These are phyloP conservation scores for Sardinella longiceps DNA, from an alignment of 2,797 vertebrate genomes.

Conservation along the genomic window DNA sequence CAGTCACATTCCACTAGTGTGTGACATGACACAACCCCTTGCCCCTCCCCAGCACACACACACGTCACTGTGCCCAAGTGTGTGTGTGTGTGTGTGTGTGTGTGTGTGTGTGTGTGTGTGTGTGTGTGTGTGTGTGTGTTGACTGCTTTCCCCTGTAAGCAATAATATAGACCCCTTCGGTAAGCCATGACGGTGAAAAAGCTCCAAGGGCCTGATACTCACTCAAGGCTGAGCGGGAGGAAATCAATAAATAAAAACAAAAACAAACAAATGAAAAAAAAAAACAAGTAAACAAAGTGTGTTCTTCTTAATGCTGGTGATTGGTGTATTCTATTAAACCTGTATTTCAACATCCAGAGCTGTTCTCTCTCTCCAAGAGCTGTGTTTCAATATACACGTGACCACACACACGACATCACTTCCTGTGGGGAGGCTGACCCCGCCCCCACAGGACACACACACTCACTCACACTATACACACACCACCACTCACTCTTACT, in stretches of 20 bases:
- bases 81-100: slow-evolving; percentile 35
- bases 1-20: no score
- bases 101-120: no score
- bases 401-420: neutral
- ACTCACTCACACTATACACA: neutral
- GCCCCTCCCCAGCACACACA: slow-evolving; percentile 31
- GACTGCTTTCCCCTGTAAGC: slow-evolving; percentile 88
- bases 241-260: slow-evolving; percentile 44
- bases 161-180: slow-evolving; percentile 93
- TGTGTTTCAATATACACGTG: neutral
- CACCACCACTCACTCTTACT: neutral
- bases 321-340: slow-evolving; percentile 48
- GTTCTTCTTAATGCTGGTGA: slow-evolving; percentile 43
- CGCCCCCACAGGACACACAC: no score
- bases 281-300: slow-evolving; percentile 40
- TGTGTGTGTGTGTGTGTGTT: slow-evolving; percentile 15
- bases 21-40: no score
- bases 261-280: slow-evolving; percentile 31
- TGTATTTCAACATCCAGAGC: slow-evolving; percentile 47
- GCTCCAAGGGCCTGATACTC: slow-evolving; percentile 66
- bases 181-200: slow-evolving; percentile 55
- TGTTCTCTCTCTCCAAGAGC: slow-evolving; percentile 27
- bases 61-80: slow-evolving; percentile 30
- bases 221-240: slow-evolving; percentile 48
- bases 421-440: neutral